Evolutionary conservation across 2,113 vertebrate genomes (phyloP).

Genomic region (Ciconia boyciana): DNA sequence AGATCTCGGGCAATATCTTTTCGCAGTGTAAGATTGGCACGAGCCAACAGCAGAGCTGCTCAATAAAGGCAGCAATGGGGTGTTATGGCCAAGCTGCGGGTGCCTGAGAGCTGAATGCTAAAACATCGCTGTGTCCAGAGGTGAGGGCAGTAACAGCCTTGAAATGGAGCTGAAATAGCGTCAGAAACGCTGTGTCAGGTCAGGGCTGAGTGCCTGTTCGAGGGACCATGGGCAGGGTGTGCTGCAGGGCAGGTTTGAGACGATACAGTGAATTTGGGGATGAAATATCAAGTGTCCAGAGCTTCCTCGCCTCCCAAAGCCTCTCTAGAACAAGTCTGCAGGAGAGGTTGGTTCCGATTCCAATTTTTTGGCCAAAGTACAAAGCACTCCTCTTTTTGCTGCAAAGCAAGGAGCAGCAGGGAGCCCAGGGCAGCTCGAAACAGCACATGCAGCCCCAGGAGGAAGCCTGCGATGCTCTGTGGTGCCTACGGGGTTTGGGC

Average conservation of each 20-base stretch:
- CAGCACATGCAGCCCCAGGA: background rate
- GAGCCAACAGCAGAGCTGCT: background rate
- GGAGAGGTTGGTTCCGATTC: background rate
- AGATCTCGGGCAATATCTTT: background rate
- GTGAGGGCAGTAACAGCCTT: background rate
- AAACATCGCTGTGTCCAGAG: background rate
- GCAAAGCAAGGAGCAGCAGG: background rate
- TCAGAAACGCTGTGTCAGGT: background rate
- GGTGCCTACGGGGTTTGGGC: background rate
- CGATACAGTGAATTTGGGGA: background rate
- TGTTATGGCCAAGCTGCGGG: background rate
- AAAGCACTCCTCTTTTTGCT: background rate
- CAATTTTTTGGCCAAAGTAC: background rate
- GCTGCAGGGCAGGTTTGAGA: background rate
- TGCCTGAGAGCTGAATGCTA: background rate
- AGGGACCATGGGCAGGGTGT: background rate
- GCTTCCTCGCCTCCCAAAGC: background rate
- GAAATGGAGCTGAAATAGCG: background rate
- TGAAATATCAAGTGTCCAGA: background rate
- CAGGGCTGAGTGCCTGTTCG: background rate
- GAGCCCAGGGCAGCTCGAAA: background rate
- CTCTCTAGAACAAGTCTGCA: background rate
- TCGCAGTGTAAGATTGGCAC: background rate
- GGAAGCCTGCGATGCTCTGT: background rate
- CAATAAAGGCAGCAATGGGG: background rate